Conservation (phyloP, 2,888 invertebrate species). For the Drosophila infuscata region DNA sequence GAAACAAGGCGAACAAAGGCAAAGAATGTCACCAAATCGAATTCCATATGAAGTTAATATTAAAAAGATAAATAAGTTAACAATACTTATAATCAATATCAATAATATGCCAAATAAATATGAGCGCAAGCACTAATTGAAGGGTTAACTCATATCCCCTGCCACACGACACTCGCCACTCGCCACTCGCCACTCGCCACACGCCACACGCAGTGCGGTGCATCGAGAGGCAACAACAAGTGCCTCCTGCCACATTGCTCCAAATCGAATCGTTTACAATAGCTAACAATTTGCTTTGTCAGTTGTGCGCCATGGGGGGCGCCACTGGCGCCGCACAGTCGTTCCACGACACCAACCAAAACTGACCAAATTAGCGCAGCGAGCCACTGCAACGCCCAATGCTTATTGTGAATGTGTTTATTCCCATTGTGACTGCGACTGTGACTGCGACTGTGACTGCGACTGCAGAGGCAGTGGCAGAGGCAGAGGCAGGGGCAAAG, state of each 20-base stretch:
- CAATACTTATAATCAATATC: background rate
- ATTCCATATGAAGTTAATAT: background rate
- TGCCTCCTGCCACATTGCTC: conserved; percentile 9
- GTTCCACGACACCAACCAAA: conserved; percentile 32
- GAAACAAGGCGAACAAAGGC: too few relatives aligned
- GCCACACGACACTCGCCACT: background rate
- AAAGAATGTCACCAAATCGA: too few relatives aligned
- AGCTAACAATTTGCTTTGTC: conserved; percentile 68
- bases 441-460: background rate
- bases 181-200: too few relatives aligned
- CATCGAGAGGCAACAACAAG: conserved; percentile 2
- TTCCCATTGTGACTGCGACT: conserved; percentile 7
- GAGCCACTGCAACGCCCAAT: conserved; percentile 73
- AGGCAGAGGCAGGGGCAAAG: background rate
- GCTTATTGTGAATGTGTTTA: conserved; percentile 1
- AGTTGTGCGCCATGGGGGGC: conserved; percentile 56
- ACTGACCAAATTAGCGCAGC: conserved; percentile 61
- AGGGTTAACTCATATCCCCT: background rate
- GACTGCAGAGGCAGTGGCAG: background rate
- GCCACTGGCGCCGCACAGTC: conserved; percentile 72
- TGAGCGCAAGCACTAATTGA: background rate
- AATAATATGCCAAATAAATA: background rate
- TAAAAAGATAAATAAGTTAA: too few relatives aligned
- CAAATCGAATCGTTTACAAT: conserved; percentile 50
- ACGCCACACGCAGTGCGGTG: conserved; percentile 8